Base-by-base conservation (phyloP, 2,797 vertebrate genomes). In the Euthynnus affinis region DNA sequence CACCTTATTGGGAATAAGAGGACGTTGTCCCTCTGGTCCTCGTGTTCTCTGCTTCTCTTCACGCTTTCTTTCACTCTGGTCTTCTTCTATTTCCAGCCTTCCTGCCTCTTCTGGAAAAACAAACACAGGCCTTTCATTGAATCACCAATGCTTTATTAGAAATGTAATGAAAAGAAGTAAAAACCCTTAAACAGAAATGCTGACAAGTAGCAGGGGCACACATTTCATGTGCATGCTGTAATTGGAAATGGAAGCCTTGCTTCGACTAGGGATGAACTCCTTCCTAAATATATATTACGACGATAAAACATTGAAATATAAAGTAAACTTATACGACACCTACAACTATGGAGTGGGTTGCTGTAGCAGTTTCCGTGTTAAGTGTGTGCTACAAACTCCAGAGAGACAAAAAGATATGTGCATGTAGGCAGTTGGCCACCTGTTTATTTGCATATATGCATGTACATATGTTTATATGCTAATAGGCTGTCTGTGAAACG, bases 1-100 rank as follows among this genome's bases (percentile, higher is more conserved):
- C 17, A 90, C 89, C 92, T 95, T 94, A 70, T 75, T 90, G 61
- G 89, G 85, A 66, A 91, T 76, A 5, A 88, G 88, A 57, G 93
- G 90, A 75, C 85, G 91, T 64, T 92, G 92, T 37, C 90, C 89
- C 57, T 93, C 92, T 34, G 89, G 84, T 32, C 91, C 94, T 71
- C 87, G 80, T 0, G 70, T 77, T 84, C 78, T 90, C 64, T 80
- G 90, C 62, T 76, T 90, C 34, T 92, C 92, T 15, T 91, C 91
- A 6, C 55, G 76, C 64, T 74, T 87, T 64, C 69, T 88, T 52
- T 88, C 85, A 27, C 52, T 76, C 46, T 87, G 88, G 44, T 93
- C 89, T 7, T 80, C 87, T 59, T 91, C 90, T 71, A 55, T 82
- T 65, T 84, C 90, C 57, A 57, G 76, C 80, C 80, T 69, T 29